These are phyloP conservation scores for Channallabes apus DNA, from an alignment of 2,797 vertebrate species.

Conservation along the genomic window DNA sequence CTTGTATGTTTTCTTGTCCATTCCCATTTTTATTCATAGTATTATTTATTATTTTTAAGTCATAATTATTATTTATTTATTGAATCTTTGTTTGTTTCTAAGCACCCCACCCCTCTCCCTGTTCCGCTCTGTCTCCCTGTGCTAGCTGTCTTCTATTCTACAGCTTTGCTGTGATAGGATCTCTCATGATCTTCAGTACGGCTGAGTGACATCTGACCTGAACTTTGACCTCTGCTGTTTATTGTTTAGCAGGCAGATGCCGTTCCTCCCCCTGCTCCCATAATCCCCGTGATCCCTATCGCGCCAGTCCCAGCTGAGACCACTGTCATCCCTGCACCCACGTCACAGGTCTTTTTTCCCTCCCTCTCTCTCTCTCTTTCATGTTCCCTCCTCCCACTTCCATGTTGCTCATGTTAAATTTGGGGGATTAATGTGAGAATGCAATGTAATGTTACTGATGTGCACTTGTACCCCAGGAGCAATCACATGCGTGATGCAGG, in stretches of 20 bases:
- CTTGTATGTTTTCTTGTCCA: constrained; percentile 7
- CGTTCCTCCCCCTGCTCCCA: constrained; percentile 84
- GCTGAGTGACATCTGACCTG: constrained; percentile 48
- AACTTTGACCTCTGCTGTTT: constrained; percentile 73
- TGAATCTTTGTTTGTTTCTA: background rate
- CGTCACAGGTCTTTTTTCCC: constrained; percentile 80
- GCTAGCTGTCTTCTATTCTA: constrained; percentile 1
- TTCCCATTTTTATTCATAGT: background rate
- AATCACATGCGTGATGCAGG: constrained; percentile 30
- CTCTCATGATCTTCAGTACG: constrained; percentile 51
- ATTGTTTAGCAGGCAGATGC: constrained; percentile 83
- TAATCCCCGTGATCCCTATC: constrained; percentile 89
- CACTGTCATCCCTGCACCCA: constrained; percentile 78
- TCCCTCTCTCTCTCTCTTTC: constrained; percentile 5
- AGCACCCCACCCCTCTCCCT: background rate
- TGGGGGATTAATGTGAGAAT: constrained; percentile 45
- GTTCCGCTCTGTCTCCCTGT: background rate
- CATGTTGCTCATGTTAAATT: constrained; percentile 45
- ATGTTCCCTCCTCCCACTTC: constrained; percentile 54
- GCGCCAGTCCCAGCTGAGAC: constrained; percentile 82
- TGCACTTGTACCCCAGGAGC: constrained; percentile 33
- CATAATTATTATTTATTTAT: background rate
- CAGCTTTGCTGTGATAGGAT: constrained; percentile 24
- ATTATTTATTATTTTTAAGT: background rate
- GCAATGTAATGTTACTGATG: constrained; percentile 41